These are phyloP conservation scores for Loriculus beryllinus DNA, from an alignment of 2,797 vertebrate genomes.

Conservation along the genomic window DNA sequence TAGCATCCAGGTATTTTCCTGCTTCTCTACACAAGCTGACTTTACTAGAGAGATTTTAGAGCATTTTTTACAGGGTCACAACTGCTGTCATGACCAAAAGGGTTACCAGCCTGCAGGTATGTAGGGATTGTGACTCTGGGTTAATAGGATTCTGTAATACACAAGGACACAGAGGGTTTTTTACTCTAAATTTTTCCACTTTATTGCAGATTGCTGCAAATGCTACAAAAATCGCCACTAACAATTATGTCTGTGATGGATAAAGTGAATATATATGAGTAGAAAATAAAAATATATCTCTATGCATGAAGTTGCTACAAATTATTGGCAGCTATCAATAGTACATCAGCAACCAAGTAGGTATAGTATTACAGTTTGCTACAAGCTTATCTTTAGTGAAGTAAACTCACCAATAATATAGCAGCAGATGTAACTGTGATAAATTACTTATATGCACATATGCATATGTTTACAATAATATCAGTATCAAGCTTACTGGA, in stretches of 20 bases:
- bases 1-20: background rate
- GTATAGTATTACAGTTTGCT: background rate
- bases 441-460: background rate
- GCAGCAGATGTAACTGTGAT: background rate
- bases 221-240: background rate
- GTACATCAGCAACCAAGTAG: background rate
- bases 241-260: background rate
- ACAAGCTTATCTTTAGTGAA: background rate
- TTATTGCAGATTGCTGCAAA: background rate
- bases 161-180: rapidly evolving
- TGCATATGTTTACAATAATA: background rate
- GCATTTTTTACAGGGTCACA: background rate
- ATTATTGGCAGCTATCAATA: background rate
- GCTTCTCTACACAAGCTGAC: background rate
- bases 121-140: background rate
- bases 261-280: background rate
- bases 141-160: background rate
- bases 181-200: background rate
- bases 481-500: background rate
- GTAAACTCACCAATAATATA: background rate
- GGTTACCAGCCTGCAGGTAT: background rate
- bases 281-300: background rate
- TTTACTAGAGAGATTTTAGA: background rate
- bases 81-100: background rate
- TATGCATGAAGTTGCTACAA: background rate